These are phyloP conservation scores for Cervus canadensis DNA, from an alignment of 2,113 vertebrate species.

Conservation along the genomic window DNA sequence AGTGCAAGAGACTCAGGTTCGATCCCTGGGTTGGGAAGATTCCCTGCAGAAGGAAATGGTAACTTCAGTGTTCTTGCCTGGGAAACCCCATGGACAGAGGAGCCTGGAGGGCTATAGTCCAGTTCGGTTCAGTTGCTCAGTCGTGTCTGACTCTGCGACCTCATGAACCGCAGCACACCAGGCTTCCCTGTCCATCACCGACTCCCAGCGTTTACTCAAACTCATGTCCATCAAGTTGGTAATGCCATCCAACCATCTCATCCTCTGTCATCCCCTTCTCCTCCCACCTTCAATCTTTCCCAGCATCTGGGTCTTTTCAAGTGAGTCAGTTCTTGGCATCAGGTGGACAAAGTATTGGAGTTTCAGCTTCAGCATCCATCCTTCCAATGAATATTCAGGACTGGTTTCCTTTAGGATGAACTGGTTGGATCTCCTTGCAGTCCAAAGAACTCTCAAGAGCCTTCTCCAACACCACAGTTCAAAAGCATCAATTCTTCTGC, in stretches of 20 bases:
- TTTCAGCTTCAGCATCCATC: neutral
- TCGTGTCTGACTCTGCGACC: fast-evolving
- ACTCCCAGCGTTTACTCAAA: neutral
- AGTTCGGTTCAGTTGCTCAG: neutral
- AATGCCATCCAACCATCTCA: neutral
- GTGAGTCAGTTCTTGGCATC: neutral
- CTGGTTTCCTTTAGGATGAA: neutral
- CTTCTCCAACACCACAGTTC: neutral
- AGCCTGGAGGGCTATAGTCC: neutral
- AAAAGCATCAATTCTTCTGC: neutral
- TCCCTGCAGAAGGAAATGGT: neutral
- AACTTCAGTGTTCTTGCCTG: neutral
- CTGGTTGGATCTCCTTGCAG: neutral
- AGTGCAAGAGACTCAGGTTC: neutral
- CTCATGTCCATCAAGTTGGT: fast-evolving
- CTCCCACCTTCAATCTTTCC: neutral
- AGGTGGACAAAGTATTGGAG: neutral
- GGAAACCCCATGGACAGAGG: neutral
- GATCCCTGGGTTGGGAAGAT: neutral
- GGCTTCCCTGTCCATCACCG: neutral
- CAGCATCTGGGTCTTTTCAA: neutral
- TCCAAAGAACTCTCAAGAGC: neutral
- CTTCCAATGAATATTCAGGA: neutral
- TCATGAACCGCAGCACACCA: fast-evolving
- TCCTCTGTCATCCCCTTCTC: neutral